Evolutionary conservation across 2,888 invertebrate species (phyloP), one percentile per base, ranked within the genome.

Genomic region (Cheilosia vulpina): DNA sequence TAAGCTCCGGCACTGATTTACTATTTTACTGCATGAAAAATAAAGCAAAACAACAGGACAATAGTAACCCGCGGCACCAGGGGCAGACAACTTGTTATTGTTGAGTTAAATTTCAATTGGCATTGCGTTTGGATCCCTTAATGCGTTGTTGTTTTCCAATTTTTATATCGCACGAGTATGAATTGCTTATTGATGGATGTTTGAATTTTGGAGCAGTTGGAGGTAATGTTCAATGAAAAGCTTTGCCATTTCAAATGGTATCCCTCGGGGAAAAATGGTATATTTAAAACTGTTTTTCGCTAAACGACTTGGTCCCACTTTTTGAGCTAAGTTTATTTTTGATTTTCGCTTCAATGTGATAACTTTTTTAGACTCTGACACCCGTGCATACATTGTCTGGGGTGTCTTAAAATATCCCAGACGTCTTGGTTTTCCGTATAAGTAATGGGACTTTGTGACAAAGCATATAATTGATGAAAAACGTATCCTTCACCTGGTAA

Each of bases 1-100:
- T 52, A 31, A 62, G 52, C 41, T 62, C 27, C n/a, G n/a, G n/a
- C 19, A n/a, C 53, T 62, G 62, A 62, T 72, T 52, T 62, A 72
- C 62, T 52, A n/a, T 6, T 43, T 17, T 43, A 5, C 19, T 72
- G 62, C 62, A 52, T 43, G 27, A 5, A 17, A n/a, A 21, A 17
- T 15, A 52, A 15, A 31, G 13, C 5, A 60, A 19, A 58, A 71
- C 47, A 60, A 38, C 24, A 60, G 50, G 15, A 52, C 24, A 52
- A 52, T 15, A 52, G 15, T 17, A 71, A 4, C 6, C 13, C 38
- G 31, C 17, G 19, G 9, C 24, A 53, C 15, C 31, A 31, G 34
- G 21, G 11, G 27, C 7, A 38, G 34, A 62, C 21, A 62, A 41
- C 31, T 53, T 62, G 71, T 71, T 71, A 50, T 60, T 71, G 58